These are phyloP conservation scores for Thinocorus orbignyianus DNA, from an alignment of 2,113 vertebrate genomes.

Conservation along the genomic window DNA sequence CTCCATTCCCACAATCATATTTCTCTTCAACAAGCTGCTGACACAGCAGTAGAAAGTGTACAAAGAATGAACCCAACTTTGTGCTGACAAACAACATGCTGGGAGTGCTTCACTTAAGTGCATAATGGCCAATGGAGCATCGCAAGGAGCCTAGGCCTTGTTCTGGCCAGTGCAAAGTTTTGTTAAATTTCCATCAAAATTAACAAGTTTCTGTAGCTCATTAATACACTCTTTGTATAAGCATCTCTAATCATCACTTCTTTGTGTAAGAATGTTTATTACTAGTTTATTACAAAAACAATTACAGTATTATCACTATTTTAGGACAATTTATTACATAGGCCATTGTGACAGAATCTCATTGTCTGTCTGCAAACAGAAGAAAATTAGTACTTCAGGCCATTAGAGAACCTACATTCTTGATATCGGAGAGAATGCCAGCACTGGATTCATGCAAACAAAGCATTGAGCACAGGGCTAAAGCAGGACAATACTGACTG, in stretches of 20 bases:
- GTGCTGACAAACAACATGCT: not conserved
- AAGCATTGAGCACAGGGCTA: not conserved
- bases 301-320: not conserved
- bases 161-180: not conserved
- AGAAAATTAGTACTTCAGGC: not conserved
- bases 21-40: not conserved
- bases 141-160: not conserved
- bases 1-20: not conserved
- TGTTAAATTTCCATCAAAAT: not conserved
- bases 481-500: not conserved
- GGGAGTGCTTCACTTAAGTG: not conserved
- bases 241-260: not conserved
- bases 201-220: not conserved
- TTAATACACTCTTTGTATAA: not conserved
- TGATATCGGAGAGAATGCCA: not conserved
- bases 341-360: not conserved
- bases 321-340: not conserved
- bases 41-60: not conserved
- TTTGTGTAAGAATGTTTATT: not conserved
- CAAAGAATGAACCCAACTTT: not conserved
- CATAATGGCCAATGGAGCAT: not conserved
- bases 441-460: not conserved
- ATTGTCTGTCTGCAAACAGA: not conserved
- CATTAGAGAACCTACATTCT: not conserved
- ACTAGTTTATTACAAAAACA: not conserved